Evolutionary conservation across 1,140 invertebrate species (phyloP), one percentile per base, ranked within the genome.

Genomic region (Phthorimaea operculella): DNA sequence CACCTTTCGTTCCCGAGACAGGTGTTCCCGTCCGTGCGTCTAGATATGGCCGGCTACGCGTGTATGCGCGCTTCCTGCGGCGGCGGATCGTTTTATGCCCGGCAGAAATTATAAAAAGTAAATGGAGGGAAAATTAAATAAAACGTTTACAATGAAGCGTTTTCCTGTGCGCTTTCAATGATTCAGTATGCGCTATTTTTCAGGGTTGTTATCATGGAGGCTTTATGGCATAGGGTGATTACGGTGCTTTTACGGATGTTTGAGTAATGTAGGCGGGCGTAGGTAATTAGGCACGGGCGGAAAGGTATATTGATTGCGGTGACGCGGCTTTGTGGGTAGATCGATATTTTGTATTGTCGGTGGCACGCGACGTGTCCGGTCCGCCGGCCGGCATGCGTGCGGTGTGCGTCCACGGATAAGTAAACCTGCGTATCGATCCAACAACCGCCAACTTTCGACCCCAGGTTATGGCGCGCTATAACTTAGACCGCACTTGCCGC

Each of bases 91-190:
- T 82, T 83, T 84, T 84, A 83, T 80, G 74, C 79, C 76, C 73
- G 71, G 73, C 78, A 84, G 75, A 84, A 84, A 84, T 84, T 84
- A 84, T 84, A 83, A 83, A 82, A 84, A 84, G 79, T 83, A 84
- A 83, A 84, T 83, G 81, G 78, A 84, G 78, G 79, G 79, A 84
- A 82, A 84, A 83, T 84, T 83, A 84, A 83, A 84, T 84, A 83
- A 83, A 84, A 84, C 79, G 79, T 84, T 82, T 83, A 84, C 79
- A 83, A 84, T 81, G 73, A 84, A 84, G 75, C 78, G 75, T 79
- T 84, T 84, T 83, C 81, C 81, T 84, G 79, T 79, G 75, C 79
- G 71, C 76, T 80, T 83, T 79, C 70, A 75, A 80, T 80, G 74
- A 80, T 83, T 79, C 79, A 79, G 75, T 79, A 62, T 76, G 68